These are phyloP conservation scores for Pteropus alecto DNA, from an alignment of 2,113 vertebrate genomes.

Conservation along the genomic window DNA sequence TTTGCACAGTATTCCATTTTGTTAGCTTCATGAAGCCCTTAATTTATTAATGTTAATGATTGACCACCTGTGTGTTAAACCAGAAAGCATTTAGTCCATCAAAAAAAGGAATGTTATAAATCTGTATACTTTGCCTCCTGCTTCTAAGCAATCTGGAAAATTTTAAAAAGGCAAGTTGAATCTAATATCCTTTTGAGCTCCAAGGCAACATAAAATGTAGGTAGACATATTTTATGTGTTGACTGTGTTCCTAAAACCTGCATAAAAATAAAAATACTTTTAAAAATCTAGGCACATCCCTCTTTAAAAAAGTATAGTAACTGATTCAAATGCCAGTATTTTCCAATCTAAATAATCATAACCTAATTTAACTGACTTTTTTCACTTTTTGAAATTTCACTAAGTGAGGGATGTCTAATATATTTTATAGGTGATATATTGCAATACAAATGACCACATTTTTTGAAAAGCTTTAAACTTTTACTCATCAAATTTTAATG, in stretches of 20 bases:
- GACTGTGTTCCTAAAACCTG: not conserved
- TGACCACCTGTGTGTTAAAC: not conserved
- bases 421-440: not conserved
- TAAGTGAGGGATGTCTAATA: not conserved
- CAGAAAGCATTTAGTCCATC: not conserved
- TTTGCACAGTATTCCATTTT: not conserved
- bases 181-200: not conserved
- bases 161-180: not conserved
- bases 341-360: not conserved
- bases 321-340: not conserved
- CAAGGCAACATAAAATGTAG: not conserved
- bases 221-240: not conserved
- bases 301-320: not conserved
- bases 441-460: not conserved
- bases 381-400: constrained; percentile 10
- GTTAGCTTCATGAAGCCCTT: not conserved
- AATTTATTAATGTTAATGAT: not conserved
- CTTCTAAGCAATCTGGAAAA: constrained; percentile 21
- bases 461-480: not conserved
- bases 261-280: not conserved
- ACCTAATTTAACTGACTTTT: not conserved
- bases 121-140: not conserved
- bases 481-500: not conserved
- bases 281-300: not conserved
- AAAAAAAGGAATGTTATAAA: not conserved